Evolutionary conservation across 2,888 invertebrate species (phyloP).

Genomic region (Phoronis australis): DNA sequence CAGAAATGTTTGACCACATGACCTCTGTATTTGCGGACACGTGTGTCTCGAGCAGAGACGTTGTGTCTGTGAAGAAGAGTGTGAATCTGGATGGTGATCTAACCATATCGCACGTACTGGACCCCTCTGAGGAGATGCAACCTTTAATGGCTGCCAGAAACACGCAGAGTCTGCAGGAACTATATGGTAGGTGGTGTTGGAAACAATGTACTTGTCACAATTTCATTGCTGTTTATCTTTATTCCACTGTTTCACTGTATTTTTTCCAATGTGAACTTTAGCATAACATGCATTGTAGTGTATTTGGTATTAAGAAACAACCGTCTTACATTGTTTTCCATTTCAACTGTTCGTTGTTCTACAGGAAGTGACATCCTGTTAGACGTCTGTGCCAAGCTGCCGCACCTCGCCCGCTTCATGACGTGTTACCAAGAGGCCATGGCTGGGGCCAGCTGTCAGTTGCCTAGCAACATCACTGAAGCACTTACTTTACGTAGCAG

Average conservation of each 20-base stretch:
- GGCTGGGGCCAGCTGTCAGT: conserved; percentile 62
- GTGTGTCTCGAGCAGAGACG: not conserved
- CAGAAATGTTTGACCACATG: conserved; percentile 68
- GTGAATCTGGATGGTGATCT: conserved; percentile 37
- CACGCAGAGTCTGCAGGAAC: conserved; percentile 69
- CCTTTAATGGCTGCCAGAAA: conserved; percentile 73
- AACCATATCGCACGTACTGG: conserved; percentile 34
- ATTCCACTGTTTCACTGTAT: too few relatives aligned
- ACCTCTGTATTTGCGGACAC: conserved; percentile 53
- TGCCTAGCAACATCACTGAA: conserved; percentile 67
- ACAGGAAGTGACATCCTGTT: conserved; percentile 68
- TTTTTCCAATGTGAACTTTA: too few relatives aligned
- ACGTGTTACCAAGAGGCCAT: conserved; percentile 62
- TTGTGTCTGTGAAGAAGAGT: conserved; percentile 17
- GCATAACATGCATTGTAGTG: too few relatives aligned
- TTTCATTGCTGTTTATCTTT: too few relatives aligned
- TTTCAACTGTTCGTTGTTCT: too few relatives aligned
- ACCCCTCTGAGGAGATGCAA: conserved; percentile 37
- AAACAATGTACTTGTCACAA: too few relatives aligned
- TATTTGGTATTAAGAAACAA: too few relatives aligned
- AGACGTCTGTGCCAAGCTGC: conserved; percentile 74
- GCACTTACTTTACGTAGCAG: conserved; percentile 68
- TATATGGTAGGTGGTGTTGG: conserved; percentile 77
- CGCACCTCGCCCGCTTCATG: conserved; percentile 63
- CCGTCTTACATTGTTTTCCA: too few relatives aligned